Evolutionary conservation across 2,888 invertebrate species (phyloP).

Genomic region (Drosophila quinaria): DNA sequence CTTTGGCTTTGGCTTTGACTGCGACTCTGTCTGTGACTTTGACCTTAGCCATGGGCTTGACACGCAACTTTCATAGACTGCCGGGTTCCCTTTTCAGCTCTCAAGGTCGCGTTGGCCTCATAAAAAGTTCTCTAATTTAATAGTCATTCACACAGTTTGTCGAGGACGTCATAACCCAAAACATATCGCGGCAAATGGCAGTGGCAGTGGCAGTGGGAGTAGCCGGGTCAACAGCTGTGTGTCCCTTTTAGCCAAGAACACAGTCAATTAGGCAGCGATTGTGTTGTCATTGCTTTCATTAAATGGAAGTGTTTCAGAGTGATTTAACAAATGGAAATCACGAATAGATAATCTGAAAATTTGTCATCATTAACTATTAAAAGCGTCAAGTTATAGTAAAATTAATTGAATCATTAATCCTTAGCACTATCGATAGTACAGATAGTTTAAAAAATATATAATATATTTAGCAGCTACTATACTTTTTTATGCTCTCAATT

Average conservation of each 20-base stretch:
- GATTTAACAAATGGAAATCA: no score
- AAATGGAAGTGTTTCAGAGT: background rate
- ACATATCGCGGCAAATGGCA: background rate
- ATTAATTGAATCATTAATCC: no score
- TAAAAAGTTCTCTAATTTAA: constrained; percentile 72
- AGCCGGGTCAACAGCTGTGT: constrained; percentile 13
- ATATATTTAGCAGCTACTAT: background rate
- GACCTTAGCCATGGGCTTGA: constrained; percentile 54
- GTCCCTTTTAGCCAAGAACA: background rate
- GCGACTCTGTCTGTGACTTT: constrained; percentile 48
- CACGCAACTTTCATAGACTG: constrained; percentile 55
- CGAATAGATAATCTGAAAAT: background rate
- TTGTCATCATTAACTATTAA: background rate
- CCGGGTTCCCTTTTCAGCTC: constrained; percentile 12
- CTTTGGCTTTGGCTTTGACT: constrained; percentile 58
- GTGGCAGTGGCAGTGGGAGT: background rate
- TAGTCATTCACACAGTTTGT: constrained; percentile 52
- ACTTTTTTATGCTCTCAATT: background rate
- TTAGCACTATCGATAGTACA: background rate
- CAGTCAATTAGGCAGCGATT: constrained; percentile 22
- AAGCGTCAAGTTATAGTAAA: background rate
- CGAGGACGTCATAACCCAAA: constrained; percentile 21
- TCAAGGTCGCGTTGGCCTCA: constrained; percentile 62
- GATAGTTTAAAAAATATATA: background rate
- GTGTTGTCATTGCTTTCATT: constrained; percentile 3